phyloP scores from a whole-genome alignment of 1,140 invertebrate genomes.

The Eueides isabella region DNA sequence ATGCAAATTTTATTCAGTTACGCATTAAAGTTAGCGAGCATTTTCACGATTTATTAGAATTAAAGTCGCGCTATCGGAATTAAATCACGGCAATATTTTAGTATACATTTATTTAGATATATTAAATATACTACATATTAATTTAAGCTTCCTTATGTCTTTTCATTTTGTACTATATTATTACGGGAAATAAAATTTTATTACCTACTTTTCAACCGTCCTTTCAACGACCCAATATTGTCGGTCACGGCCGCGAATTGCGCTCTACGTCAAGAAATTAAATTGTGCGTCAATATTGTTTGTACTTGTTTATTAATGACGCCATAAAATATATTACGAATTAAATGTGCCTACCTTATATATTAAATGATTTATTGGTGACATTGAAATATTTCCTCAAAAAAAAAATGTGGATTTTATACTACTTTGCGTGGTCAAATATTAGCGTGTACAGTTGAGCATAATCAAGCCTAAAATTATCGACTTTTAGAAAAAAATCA shows the following conservation, averaged over 20 bases:
- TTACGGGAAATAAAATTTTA: neutral
- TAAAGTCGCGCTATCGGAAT: neutral
- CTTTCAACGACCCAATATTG: neutral
- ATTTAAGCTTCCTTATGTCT: neutral
- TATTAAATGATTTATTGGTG: neutral
- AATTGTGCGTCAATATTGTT: neutral
- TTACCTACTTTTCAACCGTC: neutral
- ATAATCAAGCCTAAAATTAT: too few relatives aligned
- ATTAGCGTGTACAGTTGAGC: too few relatives aligned
- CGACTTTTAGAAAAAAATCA: too few relatives aligned
- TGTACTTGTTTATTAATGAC: neutral
- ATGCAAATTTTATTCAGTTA: constrained; percentile 2
- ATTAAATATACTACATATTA: neutral
- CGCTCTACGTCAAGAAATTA: neutral
- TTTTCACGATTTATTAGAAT: neutral
- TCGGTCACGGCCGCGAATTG: neutral
- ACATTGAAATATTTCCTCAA: neutral
- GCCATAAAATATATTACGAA: neutral
- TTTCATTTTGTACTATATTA: neutral
- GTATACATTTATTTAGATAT: neutral
- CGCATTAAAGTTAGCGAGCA: neutral
- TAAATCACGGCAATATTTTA: neutral
- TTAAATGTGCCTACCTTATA: neutral
- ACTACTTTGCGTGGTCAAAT: too few relatives aligned
- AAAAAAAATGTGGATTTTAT: too few relatives aligned